Conservation (phyloP, 2,888 invertebrate genomes). For the Odontocolon sp. region DNA sequence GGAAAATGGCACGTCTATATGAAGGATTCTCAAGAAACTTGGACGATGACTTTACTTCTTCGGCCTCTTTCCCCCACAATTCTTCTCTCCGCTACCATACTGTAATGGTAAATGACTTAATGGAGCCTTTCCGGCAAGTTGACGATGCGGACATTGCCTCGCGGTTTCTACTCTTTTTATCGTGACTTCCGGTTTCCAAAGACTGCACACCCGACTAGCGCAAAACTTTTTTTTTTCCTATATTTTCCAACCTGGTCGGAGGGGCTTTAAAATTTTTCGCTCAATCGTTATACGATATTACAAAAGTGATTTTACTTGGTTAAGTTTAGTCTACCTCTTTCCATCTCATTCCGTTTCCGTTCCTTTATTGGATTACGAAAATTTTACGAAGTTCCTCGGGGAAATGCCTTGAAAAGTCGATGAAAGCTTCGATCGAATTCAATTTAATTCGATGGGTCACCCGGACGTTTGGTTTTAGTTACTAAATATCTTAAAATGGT, state of each 20-base stretch:
- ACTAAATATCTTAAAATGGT: conserved; percentile 5
- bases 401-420: background rate
- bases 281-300: conserved; percentile 7
- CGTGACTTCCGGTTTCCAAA: background rate
- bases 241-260: background rate
- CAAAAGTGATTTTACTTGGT: conserved; percentile 1
- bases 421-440: conserved; percentile 2
- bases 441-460: background rate
- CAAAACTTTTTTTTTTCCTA: background rate
- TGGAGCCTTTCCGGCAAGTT: conserved; percentile 33
- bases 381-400: conserved; percentile 9
- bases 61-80: conserved; percentile 20
- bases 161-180: background rate
- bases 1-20: conserved; percentile 60
- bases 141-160: background rate
- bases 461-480: conserved; percentile 9
- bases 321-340: background rate
- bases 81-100: conserved; percentile 40
- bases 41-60: conserved; percentile 38
- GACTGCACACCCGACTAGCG: background rate
- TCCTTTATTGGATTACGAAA: background rate
- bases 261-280: conserved; percentile 1
- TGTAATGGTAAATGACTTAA: conserved; percentile 48
- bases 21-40: conserved; percentile 55
- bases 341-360: background rate